Base-by-base conservation (phyloP, 2,797 vertebrate genomes). In the Syndactyla subalaris region DNA sequence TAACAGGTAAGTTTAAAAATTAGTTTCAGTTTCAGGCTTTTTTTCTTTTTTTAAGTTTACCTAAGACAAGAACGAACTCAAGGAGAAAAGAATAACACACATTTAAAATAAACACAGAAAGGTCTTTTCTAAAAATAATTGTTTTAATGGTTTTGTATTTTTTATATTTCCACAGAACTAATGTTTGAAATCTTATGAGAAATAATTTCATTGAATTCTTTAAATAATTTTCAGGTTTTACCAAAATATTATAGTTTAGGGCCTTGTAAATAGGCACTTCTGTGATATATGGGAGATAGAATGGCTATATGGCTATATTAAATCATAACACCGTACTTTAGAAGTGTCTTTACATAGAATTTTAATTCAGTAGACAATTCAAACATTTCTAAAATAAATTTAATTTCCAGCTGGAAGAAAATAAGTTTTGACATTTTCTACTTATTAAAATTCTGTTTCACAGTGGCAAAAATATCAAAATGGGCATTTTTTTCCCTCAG, bases 141-240 rank as follows among this genome's bases (percentile, higher is more conserved):
- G 8, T 0, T 79, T 67, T 74, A 41, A 0, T 0, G 0, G 2
- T 63, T 72, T 68, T 59, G 2, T 46, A 9, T 66, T 62, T 38
- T 72, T 10, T 32, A 14, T 38, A 26, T 78, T 86, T 89, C 43
- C 21, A 86, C 6, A 19, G 51, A 82, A 67, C 14, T 26, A 34
- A n/a, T 30, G 4, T 21, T 72, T 68, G 10, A 41, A 54, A 51
- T 66, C 46, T 58, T 27, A 61, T 29, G 17, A 82, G 49, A 65
- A 88, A 54, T 57, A 14, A 14, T 54, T 73, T 59, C 49, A 27
- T 49, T 52, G 2, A 54, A 43, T 79, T 18, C 1, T 38, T 89
- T 46, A 89, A 72, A n/a, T 57, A 73, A 81, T 63, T 89, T 4
- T 23, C 19, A 67, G 2, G 1, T 52, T 84, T 88, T 84, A 30